Evolutionary conservation across 2,113 vertebrate species (phyloP), one percentile per base, ranked within the genome.

Genomic region (Pantherophis guttatus): DNA sequence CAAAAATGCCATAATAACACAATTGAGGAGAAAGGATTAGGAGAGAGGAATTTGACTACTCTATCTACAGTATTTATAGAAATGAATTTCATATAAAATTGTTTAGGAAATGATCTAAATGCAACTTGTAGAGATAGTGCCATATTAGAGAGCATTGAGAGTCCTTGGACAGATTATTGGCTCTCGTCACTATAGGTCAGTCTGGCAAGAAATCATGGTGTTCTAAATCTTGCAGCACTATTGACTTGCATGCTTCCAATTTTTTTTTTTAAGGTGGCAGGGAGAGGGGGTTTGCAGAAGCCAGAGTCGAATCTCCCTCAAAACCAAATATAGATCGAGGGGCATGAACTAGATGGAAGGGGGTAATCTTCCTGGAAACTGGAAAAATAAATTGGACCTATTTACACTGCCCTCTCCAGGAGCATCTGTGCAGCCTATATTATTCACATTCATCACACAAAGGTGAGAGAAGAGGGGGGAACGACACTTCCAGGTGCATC

Each of bases 1-100:
- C 96, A 97, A 97, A 96, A 96, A 95, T 93, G 92, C 86, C 95
- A 95, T 95, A 96, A 96, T 91, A 97, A 95, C 94, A 95, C 91
- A 95, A 96, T 89, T 95, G 94, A 95, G 93, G 92, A 95, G 86
- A 94, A 96, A 96, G 90, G 95, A 94, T 96, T 96, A 92, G 85
- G 95, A 96, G 19, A 96, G 85, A 94, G 93, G 94, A 96, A 96
- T 96, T 87, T 93, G 91, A 95, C 96, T 95, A 95, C 65, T 94
- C 8, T 89, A 93, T 93, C 90, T 97, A 7, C 6, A 50, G 48
- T 50, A 92, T 94, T 57, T n/a, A 94, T 93, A 65, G 88, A 93
- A 93, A 24, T 54, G 44, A 96, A 90, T 12, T 95, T 96, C 87
- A 13, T 39, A 86, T 95, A 91, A 96, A 95, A 94, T 6, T 93